Percentiles rank a stretch among this genome's conserved stretches.
Evolutionary conservation across 2,113 vertebrate species (phyloP).

Genomic region (Corythornis vintsioides): DNA sequence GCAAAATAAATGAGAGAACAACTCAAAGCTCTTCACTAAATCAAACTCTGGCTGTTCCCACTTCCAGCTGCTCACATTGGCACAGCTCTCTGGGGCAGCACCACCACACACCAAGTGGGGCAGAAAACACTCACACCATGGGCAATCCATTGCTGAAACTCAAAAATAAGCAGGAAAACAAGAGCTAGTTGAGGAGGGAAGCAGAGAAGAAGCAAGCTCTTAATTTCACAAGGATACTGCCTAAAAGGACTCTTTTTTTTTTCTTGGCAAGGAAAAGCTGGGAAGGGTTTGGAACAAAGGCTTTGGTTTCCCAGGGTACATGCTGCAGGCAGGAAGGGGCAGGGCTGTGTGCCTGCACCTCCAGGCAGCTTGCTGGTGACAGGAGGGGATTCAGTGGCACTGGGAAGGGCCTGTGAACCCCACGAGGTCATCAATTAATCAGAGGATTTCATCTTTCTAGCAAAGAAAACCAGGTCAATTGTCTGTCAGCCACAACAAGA

Average conservation of each 20-base stretch:
- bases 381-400: not conserved
- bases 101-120: not conserved
- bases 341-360: not conserved
- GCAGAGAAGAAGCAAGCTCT: not conserved
- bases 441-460: not conserved
- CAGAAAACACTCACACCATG: not conserved
- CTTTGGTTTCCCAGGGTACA: not conserved
- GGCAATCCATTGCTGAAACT: not conserved
- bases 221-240: not conserved
- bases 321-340: not conserved
- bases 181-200: not conserved
- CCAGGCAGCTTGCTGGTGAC: not conserved
- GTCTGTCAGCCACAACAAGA: not conserved
- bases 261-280: not conserved
- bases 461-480: slow-evolving; percentile 24
- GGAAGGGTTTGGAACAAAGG: not conserved
- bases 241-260: not conserved
- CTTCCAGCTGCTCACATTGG: not conserved
- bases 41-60: not conserved
- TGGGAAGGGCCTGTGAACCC: not conserved
- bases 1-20: not conserved
- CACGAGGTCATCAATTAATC: not conserved
- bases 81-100: not conserved
- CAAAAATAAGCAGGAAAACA: not conserved
- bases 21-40: not conserved